Percentiles rank a stretch among this genome's conserved stretches.
Conservation (phyloP, 2,113 vertebrate genomes). For the Meleagris gallopavo region DNA sequence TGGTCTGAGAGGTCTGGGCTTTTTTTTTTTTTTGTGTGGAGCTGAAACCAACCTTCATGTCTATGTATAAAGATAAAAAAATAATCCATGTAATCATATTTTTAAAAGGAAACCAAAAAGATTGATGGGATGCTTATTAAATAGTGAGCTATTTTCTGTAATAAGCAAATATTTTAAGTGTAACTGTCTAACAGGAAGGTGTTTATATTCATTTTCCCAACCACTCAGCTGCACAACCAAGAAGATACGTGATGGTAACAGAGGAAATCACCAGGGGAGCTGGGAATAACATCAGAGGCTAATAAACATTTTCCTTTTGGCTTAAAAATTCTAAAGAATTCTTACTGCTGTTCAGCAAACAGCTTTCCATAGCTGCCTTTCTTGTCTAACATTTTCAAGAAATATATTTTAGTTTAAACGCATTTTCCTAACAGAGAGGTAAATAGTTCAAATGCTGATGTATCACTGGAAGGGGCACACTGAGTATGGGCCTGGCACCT, state of each 20-base stretch:
- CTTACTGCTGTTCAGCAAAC: not conserved
- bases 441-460: not conserved
- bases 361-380: not conserved
- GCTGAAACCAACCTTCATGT: not conserved
- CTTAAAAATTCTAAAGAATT: not conserved
- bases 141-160: not conserved
- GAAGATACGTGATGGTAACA: not conserved
- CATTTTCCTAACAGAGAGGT: not conserved
- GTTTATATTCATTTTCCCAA: not conserved
- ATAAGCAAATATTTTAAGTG: not conserved
- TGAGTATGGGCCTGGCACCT: not conserved
- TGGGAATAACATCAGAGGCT: not conserved
- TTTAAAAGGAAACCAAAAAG: not conserved
- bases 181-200: not conserved
- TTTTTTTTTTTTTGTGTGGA: not conserved
- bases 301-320: not conserved
- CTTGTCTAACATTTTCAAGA: not conserved
- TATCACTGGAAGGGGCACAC: too few relatives aligned
- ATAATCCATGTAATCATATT: constrained; percentile 19
- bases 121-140: not conserved
- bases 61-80: constrained; percentile 10
- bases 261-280: not conserved
- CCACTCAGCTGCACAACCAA: not conserved
- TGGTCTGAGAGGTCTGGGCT: not conserved
- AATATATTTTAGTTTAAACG: not conserved